Evolutionary conservation across 2,113 vertebrate genomes (phyloP).

Genomic region (Ivindomyrus marchei): DNA sequence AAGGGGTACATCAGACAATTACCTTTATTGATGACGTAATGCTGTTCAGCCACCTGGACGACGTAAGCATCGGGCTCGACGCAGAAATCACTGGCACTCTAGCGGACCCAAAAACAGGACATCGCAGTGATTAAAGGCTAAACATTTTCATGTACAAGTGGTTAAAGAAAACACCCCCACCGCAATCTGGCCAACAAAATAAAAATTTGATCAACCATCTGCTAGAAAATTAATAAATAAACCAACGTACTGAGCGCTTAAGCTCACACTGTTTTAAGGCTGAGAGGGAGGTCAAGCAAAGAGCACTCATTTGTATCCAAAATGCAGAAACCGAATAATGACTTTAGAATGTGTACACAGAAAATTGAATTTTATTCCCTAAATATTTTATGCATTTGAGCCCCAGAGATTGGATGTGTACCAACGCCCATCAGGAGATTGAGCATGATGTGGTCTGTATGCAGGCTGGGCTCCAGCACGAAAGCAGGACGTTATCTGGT

Average conservation of each 20-base stretch:
- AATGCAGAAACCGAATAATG: neutral
- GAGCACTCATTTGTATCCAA: neutral
- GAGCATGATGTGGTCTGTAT: neutral
- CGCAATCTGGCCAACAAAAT: neutral
- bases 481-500: neutral
- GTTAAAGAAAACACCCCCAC: neutral
- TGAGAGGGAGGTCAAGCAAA: neutral
- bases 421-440: neutral
- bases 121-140: neutral
- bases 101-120: slow-evolving; percentile 8
- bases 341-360: neutral
- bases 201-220: slow-evolving; percentile 1
- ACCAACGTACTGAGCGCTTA: neutral
- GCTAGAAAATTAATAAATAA: neutral
- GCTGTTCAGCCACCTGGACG: slow-evolving; percentile 72
- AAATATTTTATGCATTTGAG: neutral
- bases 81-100: slow-evolving; percentile 91
- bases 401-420: neutral
- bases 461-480: neutral
- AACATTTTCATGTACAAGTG: neutral
- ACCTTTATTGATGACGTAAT: slow-evolving; percentile 77
- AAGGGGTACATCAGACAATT: neutral
- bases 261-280: neutral
- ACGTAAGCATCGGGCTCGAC: slow-evolving; percentile 77
- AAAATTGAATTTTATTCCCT: neutral